A percentile compares a stretch with the other conserved stretches of the same genome.
Conservation (phyloP, 2,797 vertebrate genomes). For the Sebastes ruberrimus region DNA sequence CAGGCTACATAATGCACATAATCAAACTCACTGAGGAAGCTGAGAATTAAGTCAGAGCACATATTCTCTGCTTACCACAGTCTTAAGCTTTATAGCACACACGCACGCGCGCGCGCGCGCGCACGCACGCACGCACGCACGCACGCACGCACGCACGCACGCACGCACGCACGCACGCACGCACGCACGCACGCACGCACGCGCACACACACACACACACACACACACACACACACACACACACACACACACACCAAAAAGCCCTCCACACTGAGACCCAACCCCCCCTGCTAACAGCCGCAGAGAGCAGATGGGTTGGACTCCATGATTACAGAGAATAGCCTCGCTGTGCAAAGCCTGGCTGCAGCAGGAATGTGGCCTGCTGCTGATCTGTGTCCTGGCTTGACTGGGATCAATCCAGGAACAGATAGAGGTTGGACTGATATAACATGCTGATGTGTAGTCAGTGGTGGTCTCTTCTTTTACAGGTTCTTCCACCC, state of each 20-base stretch:
- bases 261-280: too few species aligned
- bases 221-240: neutral
- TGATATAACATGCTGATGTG: neutral
- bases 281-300: slow-evolving; percentile 37
- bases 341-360: slow-evolving; percentile 28
- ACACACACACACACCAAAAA: neutral
- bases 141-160: slow-evolving; percentile 8
- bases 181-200: neutral
- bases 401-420: slow-evolving; percentile 37
- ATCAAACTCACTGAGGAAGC: slow-evolving; percentile 58
- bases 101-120: neutral
- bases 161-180: neutral
- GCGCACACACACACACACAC: neutral
- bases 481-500: too few species aligned
- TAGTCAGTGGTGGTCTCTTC: too few species aligned
- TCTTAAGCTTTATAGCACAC: slow-evolving; percentile 35
- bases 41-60: slow-evolving; percentile 64
- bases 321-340: slow-evolving; percentile 65
- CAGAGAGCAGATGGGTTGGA: slow-evolving; percentile 58
- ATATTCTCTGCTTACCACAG: slow-evolving; percentile 51
- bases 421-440: neutral
- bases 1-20: slow-evolving; percentile 57
- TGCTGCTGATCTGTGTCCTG: slow-evolving; percentile 41
- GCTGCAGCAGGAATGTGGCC: slow-evolving; percentile 50
- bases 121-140: slow-evolving; percentile 1